phyloP scores from a whole-genome alignment of 2,888 invertebrate species.

The Argyresthia albistria region DNA sequence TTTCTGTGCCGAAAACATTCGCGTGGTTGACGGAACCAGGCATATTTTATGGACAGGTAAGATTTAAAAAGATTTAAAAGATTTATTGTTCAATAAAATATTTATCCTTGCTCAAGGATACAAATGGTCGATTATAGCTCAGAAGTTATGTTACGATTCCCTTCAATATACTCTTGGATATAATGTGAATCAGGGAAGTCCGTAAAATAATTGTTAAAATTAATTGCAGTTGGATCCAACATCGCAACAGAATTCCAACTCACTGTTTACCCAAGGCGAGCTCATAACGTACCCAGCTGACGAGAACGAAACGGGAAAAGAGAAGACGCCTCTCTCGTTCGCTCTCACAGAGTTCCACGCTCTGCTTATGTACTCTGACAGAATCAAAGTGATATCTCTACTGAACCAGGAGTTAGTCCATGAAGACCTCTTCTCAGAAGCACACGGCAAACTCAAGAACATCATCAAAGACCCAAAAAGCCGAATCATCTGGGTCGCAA shows the following conservation, averaged over 20 bases:
- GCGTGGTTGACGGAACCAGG: slow-evolving; percentile 92
- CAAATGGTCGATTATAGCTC: too few species aligned
- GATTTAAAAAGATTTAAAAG: too few species aligned
- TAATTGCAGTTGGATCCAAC: slow-evolving; percentile 56
- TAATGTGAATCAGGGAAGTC: too few species aligned
- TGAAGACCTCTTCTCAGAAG: slow-evolving; percentile 87
- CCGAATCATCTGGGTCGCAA: slow-evolving; percentile 88
- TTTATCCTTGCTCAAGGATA: too few species aligned
- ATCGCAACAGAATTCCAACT: slow-evolving; percentile 60
- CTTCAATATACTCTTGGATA: too few species aligned
- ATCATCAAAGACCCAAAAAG: slow-evolving; percentile 86
- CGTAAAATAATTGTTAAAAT: too few species aligned
- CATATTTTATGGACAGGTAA: slow-evolving; percentile 84
- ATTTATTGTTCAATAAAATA: too few species aligned
- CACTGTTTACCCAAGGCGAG: slow-evolving; percentile 56
- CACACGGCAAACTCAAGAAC: slow-evolving; percentile 83
- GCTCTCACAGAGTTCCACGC: slow-evolving; percentile 93
- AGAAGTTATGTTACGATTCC: too few species aligned
- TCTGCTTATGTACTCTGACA: slow-evolving; percentile 85
- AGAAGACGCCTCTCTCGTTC: slow-evolving; percentile 78
- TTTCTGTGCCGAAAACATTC: slow-evolving; percentile 78
- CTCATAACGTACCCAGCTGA: slow-evolving; percentile 49
- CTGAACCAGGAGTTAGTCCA: slow-evolving; percentile 89
- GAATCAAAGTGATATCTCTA: slow-evolving; percentile 87
- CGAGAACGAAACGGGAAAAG: slow-evolving; percentile 40